phyloP scores from a whole-genome alignment of 2,113 vertebrate genomes.

The Taurulus bubalis region DNA sequence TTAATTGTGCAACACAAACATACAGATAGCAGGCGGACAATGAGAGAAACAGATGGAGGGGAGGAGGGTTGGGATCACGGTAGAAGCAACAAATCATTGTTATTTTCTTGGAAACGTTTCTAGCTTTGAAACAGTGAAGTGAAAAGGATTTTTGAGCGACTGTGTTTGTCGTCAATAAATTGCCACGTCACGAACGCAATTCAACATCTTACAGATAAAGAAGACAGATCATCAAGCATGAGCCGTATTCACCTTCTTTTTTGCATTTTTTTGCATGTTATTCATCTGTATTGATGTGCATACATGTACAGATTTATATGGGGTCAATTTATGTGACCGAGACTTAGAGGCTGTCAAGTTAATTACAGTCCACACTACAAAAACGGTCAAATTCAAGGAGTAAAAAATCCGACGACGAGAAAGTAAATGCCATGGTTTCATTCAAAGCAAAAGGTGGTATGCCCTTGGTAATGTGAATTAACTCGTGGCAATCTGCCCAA shows the following conservation, averaged over 20 bases:
- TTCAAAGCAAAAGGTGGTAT: neutral
- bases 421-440: slow-evolving; percentile 3
- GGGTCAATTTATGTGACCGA: neutral
- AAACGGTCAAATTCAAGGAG: neutral
- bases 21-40: slow-evolving; percentile 31
- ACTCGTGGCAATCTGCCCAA: neutral
- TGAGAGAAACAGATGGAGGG: slow-evolving; percentile 15
- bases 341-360: neutral
- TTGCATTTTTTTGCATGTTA: rapidly evolving
- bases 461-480: neutral
- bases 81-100: neutral
- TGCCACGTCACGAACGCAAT: neutral
- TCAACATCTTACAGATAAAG: neutral
- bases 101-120: neutral
- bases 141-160: neutral
- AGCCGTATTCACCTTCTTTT: neutral
- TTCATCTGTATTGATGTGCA: neutral
- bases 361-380: neutral
- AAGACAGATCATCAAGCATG: neutral
- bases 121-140: neutral
- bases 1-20: slow-evolving; percentile 35
- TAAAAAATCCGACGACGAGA: neutral
- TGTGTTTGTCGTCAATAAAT: neutral
- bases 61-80: neutral
- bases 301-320: slow-evolving; percentile 2